Evolutionary conservation across 2,797 vertebrate species (phyloP).

Genomic region (Aphelocoma californica): DNA sequence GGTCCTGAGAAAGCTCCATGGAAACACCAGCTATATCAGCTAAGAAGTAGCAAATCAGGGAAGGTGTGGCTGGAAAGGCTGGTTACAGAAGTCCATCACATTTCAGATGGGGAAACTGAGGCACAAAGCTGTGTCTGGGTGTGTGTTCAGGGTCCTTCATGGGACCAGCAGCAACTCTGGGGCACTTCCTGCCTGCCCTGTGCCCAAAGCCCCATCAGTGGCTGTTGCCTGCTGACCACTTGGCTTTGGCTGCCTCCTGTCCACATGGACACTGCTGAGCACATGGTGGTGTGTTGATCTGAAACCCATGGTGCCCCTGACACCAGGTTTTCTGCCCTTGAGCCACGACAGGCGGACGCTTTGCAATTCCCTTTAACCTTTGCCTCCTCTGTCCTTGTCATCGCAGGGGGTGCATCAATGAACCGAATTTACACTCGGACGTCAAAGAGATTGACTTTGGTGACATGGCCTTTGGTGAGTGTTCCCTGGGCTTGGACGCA

Average conservation of each 20-base stretch:
- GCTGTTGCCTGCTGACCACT: too few species aligned
- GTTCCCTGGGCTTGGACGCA: too few species aligned
- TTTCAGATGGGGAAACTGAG: not conserved
- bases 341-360: accelerated
- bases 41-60: not conserved
- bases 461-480: too few species aligned
- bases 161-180: accelerated
- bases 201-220: too few species aligned
- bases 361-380: not conserved
- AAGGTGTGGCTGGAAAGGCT: not conserved
- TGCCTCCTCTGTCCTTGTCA: not conserved
- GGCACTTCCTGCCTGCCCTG: too few species aligned
- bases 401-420: constrained; percentile 83
- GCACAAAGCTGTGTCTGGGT: not conserved
- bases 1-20: not conserved
- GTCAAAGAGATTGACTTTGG: constrained; percentile 46
- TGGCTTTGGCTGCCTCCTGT: too few species aligned
- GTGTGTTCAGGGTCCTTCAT: not conserved
- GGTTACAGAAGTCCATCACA: not conserved
- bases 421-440: constrained; percentile 77
- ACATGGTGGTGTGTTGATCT: not conserved
- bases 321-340: accelerated
- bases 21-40: not conserved
- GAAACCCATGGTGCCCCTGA: not conserved
- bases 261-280: accelerated